phyloP scores from a whole-genome alignment of 2,113 vertebrate genomes.

The Gasterosteus aculeatus region DNA sequence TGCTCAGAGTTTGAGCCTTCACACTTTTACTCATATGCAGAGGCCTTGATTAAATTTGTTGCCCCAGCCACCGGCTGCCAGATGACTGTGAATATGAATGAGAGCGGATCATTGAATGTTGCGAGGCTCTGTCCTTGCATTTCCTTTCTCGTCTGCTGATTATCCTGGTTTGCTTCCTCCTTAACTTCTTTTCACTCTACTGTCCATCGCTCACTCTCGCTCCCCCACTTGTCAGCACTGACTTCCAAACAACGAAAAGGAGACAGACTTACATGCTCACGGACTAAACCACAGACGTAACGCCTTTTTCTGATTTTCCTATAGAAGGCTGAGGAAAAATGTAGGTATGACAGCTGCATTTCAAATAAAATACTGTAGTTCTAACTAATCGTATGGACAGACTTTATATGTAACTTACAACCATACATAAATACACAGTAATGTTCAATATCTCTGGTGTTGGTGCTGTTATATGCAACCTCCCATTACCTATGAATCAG shows the following conservation, averaged over 20 bases:
- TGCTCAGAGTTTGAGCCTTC: conserved; percentile 54
- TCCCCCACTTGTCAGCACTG: conserved; percentile 32
- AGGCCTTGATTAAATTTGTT: conserved; percentile 73
- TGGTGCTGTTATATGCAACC: not conserved
- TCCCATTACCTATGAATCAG: not conserved
- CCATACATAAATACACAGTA: conserved; percentile 1
- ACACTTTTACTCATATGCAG: conserved; percentile 25
- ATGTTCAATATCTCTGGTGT: conserved; percentile 3
- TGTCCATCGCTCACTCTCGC: conserved; percentile 18
- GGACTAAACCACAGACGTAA: conserved; percentile 23
- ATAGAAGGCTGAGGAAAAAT: not conserved
- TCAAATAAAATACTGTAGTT: conserved; percentile 10
- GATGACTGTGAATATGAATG: conserved; percentile 74
- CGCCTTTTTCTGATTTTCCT: not conserved
- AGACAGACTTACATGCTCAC: conserved; percentile 40
- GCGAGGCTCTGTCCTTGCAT: conserved; percentile 59
- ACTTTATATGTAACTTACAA: not conserved
- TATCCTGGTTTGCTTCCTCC: conserved; percentile 51
- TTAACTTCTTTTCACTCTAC: conserved; percentile 50
- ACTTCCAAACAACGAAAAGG: conserved; percentile 7
- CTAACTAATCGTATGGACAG: conserved; percentile 25
- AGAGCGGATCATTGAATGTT: conserved; percentile 61
- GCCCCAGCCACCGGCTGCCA: conserved; percentile 50
- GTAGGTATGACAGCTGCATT: not conserved
- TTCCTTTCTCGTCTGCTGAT: conserved; percentile 64